Percentiles rank a stretch among this genome's conserved stretches.
These are phyloP conservation scores for Heliconius nattereri DNA, from an alignment of 1,140 invertebrate species.

Conservation along the genomic window DNA sequence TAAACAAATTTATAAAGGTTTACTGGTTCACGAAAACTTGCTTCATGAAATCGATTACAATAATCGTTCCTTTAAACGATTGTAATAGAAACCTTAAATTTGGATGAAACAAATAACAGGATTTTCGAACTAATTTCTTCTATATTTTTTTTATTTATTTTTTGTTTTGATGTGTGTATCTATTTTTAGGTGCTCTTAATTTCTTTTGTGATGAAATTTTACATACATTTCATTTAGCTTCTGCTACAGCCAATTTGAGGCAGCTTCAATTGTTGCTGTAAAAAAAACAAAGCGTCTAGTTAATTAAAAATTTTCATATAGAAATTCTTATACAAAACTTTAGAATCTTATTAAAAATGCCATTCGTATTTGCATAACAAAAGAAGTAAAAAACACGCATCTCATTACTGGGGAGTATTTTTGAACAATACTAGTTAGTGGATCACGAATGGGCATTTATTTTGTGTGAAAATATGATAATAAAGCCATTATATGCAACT, in stretches of 20 bases:
- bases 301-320: neutral
- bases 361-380: constrained; percentile 15
- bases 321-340: neutral
- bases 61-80: too few species aligned
- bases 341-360: constrained; percentile 9
- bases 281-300: neutral
- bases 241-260: neutral
- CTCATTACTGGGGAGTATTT: constrained; percentile 26
- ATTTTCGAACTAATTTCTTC: too few species aligned
- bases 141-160: too few species aligned
- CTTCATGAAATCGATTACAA: too few species aligned
- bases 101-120: too few species aligned
- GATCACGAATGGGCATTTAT: constrained; percentile 35
- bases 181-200: neutral
- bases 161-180: neutral
- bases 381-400: constrained; percentile 26
- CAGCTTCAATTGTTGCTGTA: neutral
- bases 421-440: constrained; percentile 22
- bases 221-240: neutral
- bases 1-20: too few species aligned
- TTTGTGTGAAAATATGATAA: constrained; percentile 31
- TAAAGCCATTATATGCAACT: constrained; percentile 40
- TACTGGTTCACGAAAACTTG: neutral
- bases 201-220: neutral
- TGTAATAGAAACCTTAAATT: too few species aligned